Conservation (phyloP, 2,113 vertebrate genomes). For the Alectura lathami region DNA sequence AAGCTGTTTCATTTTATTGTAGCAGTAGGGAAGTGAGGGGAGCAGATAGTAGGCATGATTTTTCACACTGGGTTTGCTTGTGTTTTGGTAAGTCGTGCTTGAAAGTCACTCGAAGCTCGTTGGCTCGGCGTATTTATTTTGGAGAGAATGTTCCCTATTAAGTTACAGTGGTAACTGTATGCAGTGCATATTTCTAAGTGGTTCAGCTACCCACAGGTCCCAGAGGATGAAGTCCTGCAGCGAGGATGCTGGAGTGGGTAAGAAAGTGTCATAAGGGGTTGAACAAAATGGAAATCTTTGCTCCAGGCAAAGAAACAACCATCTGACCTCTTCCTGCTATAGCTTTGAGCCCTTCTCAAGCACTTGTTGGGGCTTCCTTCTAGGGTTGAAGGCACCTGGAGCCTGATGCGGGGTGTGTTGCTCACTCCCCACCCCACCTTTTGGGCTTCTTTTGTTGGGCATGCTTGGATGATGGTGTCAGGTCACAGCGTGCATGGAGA, state of each 20-base stretch:
- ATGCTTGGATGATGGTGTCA: rapidly evolving
- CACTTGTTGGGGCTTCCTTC: not conserved
- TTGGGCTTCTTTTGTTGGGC: not conserved
- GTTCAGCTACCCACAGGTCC: not conserved
- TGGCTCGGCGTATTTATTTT: not conserved
- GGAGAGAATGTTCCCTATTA: not conserved
- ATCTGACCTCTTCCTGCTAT: not conserved
- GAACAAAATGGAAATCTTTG: not conserved
- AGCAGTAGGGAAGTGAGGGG: no score
- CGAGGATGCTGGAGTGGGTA: not conserved
- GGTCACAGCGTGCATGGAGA: not conserved
- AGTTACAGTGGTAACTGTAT: not conserved
- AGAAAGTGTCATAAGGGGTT: not conserved
- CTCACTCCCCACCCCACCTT: not conserved
- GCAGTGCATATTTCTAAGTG: not conserved
- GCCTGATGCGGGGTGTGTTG: not conserved
- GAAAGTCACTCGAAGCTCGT: not conserved
- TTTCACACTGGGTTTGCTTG: not conserved
- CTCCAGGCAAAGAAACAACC: not conserved
- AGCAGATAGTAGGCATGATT: not conserved
- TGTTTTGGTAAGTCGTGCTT: not conserved
- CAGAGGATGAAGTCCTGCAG: not conserved
- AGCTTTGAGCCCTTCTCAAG: not conserved
- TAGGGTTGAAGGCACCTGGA: not conserved
- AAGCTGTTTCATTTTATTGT: not conserved